A percentile compares a stretch with the other conserved stretches of the same genome.
These are phyloP conservation scores for Dendroctonus ponderosae DNA, from an alignment of 1,140 invertebrate genomes.

Conservation along the genomic window DNA sequence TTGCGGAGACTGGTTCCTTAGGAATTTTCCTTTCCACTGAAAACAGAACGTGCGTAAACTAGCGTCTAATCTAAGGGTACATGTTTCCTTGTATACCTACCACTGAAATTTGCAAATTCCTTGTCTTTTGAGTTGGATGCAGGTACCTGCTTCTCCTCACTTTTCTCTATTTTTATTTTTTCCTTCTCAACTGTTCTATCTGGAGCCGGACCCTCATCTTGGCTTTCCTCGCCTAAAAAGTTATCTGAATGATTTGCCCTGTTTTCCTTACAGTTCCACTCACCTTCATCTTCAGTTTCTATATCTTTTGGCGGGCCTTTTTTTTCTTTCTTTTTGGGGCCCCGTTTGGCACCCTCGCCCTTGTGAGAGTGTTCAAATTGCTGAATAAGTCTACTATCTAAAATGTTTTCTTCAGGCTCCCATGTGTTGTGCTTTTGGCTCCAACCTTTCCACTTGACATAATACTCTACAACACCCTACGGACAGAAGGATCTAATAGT, in stretches of 20 bases:
- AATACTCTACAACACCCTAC: conserved; percentile 90
- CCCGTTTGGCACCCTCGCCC: conserved; percentile 55
- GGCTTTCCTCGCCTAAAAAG: conserved; percentile 50
- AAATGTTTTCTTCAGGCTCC: conserved; percentile 96
- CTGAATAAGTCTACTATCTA: conserved; percentile 87
- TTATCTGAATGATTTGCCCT: neutral
- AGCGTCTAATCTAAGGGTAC: conserved; percentile 35
- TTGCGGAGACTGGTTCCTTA: conserved; percentile 43
- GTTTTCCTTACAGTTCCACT: conserved; percentile 7
- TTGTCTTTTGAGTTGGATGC: neutral
- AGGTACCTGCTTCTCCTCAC: conserved; percentile 41
- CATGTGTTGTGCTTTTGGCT: conserved; percentile 93
- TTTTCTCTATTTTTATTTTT: conserved; percentile 24
- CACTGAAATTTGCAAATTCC: neutral
- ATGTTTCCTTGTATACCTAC: no score
- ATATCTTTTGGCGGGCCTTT: conserved; percentile 32
- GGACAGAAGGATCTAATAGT: neutral
- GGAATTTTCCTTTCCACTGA: conserved; percentile 42
- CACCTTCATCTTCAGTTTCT: conserved; percentile 54
- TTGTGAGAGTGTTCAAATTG: conserved; percentile 76
- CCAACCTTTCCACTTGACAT: conserved; percentile 98
- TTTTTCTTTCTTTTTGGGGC: conserved; percentile 57
- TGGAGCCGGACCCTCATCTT: conserved; percentile 47
- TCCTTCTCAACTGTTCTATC: conserved; percentile 22
- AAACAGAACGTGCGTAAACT: no score